phyloP scores from a whole-genome alignment of 1,140 invertebrate genomes.

The Diprion similis region DNA sequence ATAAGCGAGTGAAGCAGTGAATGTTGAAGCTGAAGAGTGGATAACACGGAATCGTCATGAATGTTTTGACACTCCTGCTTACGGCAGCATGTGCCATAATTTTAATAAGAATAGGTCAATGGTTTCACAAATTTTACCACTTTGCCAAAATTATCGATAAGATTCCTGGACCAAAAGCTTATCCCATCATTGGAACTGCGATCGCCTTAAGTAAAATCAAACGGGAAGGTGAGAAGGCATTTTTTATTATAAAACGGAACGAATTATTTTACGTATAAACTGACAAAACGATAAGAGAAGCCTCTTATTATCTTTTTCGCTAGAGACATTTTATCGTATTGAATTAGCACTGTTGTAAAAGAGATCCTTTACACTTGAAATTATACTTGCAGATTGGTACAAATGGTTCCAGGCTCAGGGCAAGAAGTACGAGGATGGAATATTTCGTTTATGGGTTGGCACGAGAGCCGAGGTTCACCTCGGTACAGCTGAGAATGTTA shows the following conservation, averaged over 20 bases:
- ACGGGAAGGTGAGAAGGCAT: background rate
- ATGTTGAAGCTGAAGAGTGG: background rate
- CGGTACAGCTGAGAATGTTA: constrained; percentile 42
- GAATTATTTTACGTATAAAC: too few species aligned
- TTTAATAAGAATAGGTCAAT: background rate
- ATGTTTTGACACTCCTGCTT: background rate
- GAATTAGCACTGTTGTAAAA: too few species aligned
- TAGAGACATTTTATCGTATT: too few species aligned
- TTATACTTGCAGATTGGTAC: constrained; percentile 31
- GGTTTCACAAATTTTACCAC: background rate
- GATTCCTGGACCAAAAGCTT: background rate
- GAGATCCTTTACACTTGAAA: too few species aligned
- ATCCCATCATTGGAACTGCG: background rate
- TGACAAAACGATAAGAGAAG: too few species aligned
- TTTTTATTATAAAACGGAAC: too few species aligned
- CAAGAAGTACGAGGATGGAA: constrained; percentile 35
- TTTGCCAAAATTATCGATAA: background rate
- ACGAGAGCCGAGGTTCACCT: constrained; percentile 31
- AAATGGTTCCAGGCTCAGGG: constrained; percentile 28
- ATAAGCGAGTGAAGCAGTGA: background rate
- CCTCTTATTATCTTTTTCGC: too few species aligned
- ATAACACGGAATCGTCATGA: background rate
- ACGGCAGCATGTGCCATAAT: background rate
- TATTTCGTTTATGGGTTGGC: constrained; percentile 38
- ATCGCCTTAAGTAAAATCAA: background rate